Evolutionary conservation across 2,113 vertebrate species (phyloP), one percentile per base, ranked within the genome.

Genomic region (Caracal caracal): DNA sequence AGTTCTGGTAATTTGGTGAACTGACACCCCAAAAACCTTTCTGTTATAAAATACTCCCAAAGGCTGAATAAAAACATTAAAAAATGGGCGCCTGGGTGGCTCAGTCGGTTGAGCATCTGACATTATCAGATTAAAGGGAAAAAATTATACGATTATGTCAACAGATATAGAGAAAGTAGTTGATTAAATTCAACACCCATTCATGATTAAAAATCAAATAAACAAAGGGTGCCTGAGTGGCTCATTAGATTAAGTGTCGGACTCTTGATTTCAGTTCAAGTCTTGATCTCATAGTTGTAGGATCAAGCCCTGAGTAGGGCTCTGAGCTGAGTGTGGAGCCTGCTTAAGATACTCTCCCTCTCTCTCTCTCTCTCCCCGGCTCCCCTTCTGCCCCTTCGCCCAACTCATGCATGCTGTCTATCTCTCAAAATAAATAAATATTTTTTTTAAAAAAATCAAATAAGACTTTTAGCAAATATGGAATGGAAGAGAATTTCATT

Each of bases 201-300:
- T 94, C 86, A 87, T 70, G 35, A 94, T 80, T 83, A 22, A 93
- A 96, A 94, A 96, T 87, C 35, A 96, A 78, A 51, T 83, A 59
- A 59, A 59, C 56, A 59, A 22, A 59, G 56, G 20, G 56, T 22
- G 20, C 20, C 20, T 59, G 20, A 59, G 20, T 59, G 56, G 56
- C 56, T 59, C 56, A 59, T 22, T 59, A 59, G 56, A 20, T 59
- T 59, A 59, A 59, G 56, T 59, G 56, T 24, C 20, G 3, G 56
- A 22, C 20, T 59, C 56, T 59, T 59, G 56, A 2, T 59, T 24
- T 59, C 56, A 22, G 56, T 59, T 59, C 56, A 59, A 6, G 56
- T 59, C 56, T 59, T 59, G 56, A 59, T 59, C 56, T 59, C 56
- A 59, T 59, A 59, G 6, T 22, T 7, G 22, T 22, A 20, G 20